Evolutionary conservation across 2,888 invertebrate genomes (phyloP).

Genomic region (Cloeon dipterum): DNA sequence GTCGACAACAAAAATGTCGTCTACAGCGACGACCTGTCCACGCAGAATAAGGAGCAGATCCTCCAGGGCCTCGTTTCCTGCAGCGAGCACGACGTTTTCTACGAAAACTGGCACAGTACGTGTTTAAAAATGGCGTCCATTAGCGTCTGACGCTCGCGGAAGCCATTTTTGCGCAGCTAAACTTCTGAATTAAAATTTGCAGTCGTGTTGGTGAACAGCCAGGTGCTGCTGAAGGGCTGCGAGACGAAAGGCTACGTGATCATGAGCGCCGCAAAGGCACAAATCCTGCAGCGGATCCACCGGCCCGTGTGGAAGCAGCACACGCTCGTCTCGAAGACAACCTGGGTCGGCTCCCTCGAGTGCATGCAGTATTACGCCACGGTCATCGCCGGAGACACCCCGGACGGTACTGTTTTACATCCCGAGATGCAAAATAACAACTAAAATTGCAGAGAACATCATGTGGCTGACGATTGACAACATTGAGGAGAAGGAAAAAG

Average conservation of each 20-base stretch:
- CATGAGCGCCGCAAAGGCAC: slow-evolving; percentile 86
- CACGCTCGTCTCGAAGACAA: slow-evolving; percentile 75
- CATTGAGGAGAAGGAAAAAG: slow-evolving; percentile 44
- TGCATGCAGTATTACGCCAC: slow-evolving; percentile 99
- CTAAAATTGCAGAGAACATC: slow-evolving; percentile 60
- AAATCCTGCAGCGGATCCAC: slow-evolving; percentile 73
- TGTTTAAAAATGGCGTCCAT: too few relatives aligned
- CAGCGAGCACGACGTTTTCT: slow-evolving; percentile 71
- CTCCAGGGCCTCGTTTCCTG: slow-evolving; percentile 70
- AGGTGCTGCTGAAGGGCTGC: slow-evolving; percentile 83
- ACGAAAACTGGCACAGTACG: slow-evolving; percentile 87
- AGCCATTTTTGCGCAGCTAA: not conserved
- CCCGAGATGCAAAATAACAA: too few relatives aligned
- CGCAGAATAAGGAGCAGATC: slow-evolving; percentile 48
- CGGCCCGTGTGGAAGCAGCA: slow-evolving; percentile 73
- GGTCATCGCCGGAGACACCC: slow-evolving; percentile 56
- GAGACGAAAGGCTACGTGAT: slow-evolving; percentile 96
- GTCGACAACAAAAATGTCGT: slow-evolving; percentile 84
- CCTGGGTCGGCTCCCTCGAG: slow-evolving; percentile 85
- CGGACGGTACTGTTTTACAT: slow-evolving; percentile 25
- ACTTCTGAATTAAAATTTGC: slow-evolving; percentile 7
- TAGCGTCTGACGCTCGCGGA: too few relatives aligned
- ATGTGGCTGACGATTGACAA: slow-evolving; percentile 92
- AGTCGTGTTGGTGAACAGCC: slow-evolving; percentile 82
- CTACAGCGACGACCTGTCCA: slow-evolving; percentile 82